Evolutionary conservation across 35 echinoderm and acorn worm genomes (phyloP).

Genomic region (Strongylocentrotus purpuratus): DNA sequence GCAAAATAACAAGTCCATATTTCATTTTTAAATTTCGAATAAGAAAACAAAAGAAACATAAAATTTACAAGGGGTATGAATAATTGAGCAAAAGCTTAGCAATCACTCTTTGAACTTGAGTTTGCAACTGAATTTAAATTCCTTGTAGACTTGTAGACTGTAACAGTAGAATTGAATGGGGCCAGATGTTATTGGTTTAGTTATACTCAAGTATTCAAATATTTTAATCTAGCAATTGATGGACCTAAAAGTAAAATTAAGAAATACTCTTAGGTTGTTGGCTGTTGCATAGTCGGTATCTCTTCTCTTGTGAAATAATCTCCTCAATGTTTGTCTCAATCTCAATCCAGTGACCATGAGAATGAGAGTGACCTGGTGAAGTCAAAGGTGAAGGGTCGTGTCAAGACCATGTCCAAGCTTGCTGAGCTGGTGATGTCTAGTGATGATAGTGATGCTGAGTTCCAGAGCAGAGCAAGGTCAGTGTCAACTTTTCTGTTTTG

Average conservation of each 20-base stretch:
- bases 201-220: too few species aligned
- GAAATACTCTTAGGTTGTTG: too few species aligned
- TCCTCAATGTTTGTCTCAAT: background rate
- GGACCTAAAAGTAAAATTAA: too few species aligned
- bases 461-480: background rate
- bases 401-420: constrained; percentile 26
- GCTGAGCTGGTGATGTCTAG: constrained; percentile 44
- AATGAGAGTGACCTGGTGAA: background rate
- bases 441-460: constrained; percentile 44
- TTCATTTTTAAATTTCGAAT: too few species aligned
- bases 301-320: background rate
- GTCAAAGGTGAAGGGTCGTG: constrained; percentile 24
- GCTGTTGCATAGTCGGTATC: too few species aligned
- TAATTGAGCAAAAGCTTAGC: background rate
- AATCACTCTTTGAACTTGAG: background rate
- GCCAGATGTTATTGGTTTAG: too few species aligned
- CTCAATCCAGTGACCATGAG: constrained; percentile 17
- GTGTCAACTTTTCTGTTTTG: background rate
- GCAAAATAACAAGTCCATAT: too few species aligned
- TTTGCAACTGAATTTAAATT: too few species aligned
- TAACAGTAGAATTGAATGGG: too few species aligned
- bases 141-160: background rate
- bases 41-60: background rate
- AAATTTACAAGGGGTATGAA: too few species aligned
- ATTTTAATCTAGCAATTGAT: too few species aligned